Evolutionary conservation across 2,797 vertebrate genomes (phyloP).

Genomic region (Esox lucius): DNA sequence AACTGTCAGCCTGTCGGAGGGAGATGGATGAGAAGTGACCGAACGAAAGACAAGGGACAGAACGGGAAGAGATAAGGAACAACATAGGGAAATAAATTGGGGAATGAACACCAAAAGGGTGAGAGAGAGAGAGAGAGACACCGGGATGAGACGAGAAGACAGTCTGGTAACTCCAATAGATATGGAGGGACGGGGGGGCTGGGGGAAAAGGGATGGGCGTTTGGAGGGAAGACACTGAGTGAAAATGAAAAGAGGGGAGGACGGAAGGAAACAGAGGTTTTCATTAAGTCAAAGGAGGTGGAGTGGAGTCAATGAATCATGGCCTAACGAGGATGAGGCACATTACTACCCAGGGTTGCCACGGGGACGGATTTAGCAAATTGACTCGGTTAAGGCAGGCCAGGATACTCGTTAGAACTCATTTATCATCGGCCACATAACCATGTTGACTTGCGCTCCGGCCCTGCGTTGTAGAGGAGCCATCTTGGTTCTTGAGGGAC

Average conservation of each 20-base stretch:
- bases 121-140: neutral
- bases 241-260: neutral
- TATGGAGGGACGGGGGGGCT: neutral
- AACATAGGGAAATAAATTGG: neutral
- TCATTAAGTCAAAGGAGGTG: neutral
- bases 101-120: neutral
- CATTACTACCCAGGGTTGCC: conserved; percentile 2
- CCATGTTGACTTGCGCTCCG: neutral
- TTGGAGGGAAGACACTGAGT: neutral
- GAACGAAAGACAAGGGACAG: neutral
- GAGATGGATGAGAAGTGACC: neutral
- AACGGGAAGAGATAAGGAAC: neutral
- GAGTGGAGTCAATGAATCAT: conserved; percentile 4
- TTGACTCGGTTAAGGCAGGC: neutral
- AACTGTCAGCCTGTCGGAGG: neutral
- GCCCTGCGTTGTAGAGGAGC: neutral
- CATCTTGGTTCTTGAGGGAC: neutral
- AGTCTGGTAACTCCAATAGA: neutral
- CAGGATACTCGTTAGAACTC: neutral
- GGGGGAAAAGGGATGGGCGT: neutral
- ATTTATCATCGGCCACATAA: neutral
- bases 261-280: neutral
- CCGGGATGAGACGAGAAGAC: neutral
- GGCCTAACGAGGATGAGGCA: neutral
- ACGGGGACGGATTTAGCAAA: conserved; percentile 11